phyloP scores from a whole-genome alignment of 2,888 invertebrate genomes.

The Mesorhabditis sp. region DNA sequence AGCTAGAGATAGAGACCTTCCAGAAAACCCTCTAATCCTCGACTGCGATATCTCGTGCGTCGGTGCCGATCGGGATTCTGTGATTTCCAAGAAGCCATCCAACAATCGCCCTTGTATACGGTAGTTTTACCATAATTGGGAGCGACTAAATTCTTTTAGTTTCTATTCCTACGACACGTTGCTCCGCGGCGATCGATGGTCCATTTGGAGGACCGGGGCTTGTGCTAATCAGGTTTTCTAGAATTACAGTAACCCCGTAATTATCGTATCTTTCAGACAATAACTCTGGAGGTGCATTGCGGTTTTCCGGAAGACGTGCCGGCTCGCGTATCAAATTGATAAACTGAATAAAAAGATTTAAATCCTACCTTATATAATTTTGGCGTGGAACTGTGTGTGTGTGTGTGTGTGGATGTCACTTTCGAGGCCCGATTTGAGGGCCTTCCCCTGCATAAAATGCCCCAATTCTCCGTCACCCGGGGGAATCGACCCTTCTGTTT shows the following conservation, averaged over 20 bases:
- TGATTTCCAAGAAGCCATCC: conserved; percentile 41
- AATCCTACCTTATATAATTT: too few relatives aligned
- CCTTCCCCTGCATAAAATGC: too few relatives aligned
- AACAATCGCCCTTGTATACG: conserved; percentile 34
- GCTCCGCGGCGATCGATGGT: background rate
- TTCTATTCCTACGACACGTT: conserved; percentile 1
- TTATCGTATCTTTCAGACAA: background rate
- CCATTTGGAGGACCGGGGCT: background rate
- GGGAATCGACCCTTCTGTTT: too few relatives aligned
- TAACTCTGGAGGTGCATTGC: background rate
- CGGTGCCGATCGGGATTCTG: conserved; percentile 42
- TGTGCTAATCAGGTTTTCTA: background rate
- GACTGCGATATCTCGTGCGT: conserved; percentile 35
- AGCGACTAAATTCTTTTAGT: background rate
- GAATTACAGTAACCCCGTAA: background rate
- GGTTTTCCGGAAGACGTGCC: conserved; percentile 1
- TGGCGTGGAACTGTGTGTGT: too few relatives aligned
- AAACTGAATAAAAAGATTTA: too few relatives aligned
- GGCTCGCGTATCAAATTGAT: background rate
- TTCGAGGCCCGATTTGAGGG: too few relatives aligned
- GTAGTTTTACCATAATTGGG: conserved; percentile 8
- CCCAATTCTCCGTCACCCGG: too few relatives aligned
- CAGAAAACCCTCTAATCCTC: background rate
- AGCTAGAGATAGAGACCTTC: background rate
- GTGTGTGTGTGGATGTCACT: too few relatives aligned